Percentiles rank a stretch among this genome's conserved stretches.
These are phyloP conservation scores for Mechanitis messenoides DNA, from an alignment of 2,888 invertebrate genomes.

Conservation along the genomic window DNA sequence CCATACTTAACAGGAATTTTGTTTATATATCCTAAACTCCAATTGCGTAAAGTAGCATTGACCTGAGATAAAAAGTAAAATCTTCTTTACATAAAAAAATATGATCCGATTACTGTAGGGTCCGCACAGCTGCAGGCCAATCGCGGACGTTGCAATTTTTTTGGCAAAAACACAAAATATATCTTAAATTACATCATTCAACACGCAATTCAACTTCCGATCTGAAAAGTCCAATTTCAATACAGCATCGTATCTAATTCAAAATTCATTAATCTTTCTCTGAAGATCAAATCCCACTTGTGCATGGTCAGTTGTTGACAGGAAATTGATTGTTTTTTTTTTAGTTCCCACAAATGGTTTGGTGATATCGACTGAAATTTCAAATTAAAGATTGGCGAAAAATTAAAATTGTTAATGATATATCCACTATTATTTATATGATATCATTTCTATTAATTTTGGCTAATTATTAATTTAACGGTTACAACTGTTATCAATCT, in stretches of 20 bases:
- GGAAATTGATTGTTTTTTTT: constrained; percentile 66
- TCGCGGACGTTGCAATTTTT: constrained; percentile 60
- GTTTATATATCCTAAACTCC: constrained; percentile 16
- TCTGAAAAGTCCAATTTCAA: constrained; percentile 66
- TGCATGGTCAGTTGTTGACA: constrained; percentile 74
- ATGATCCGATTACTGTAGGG: constrained; percentile 66
- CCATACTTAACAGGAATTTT: too few relatives aligned
- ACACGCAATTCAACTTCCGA: constrained; percentile 66
- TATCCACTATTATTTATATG: too few relatives aligned
- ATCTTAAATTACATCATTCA: constrained; percentile 65
- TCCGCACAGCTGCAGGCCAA: constrained; percentile 65
- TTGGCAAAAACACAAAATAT: constrained; percentile 51
- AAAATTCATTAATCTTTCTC: constrained; percentile 70
- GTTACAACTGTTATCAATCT: too few relatives aligned
- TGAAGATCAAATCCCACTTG: constrained; percentile 58
- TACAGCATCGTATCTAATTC: constrained; percentile 72
- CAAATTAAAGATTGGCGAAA: constrained; percentile 1
- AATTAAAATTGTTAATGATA: constrained; percentile 10
- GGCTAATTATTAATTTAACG: too few relatives aligned
- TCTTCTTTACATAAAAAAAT: constrained; percentile 46
- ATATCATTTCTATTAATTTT: too few relatives aligned
- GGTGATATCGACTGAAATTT: constrained; percentile 4
- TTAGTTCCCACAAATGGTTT: constrained; percentile 31
- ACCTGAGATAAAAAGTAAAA: constrained; percentile 33
- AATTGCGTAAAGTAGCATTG: constrained; percentile 15